A percentile compares a stretch with the other conserved stretches of the same genome.
Conservation (phyloP, 1,140 invertebrate genomes). For the Diorhabda sublineata region DNA sequence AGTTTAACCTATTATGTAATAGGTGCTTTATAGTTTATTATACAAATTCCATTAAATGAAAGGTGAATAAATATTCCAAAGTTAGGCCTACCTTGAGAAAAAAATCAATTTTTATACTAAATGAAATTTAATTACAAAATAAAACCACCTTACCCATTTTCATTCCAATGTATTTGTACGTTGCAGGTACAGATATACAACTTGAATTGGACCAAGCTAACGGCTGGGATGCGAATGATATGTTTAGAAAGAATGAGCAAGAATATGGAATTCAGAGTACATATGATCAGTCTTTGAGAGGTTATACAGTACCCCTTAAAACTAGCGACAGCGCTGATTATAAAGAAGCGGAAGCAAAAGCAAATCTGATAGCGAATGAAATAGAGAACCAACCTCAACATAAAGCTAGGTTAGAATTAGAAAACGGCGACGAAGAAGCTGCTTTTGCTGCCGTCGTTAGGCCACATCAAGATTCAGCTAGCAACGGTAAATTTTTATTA, state of each 20-base stretch:
- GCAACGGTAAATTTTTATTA: slow-evolving; percentile 20
- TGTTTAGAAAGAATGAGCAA: slow-evolving; percentile 91
- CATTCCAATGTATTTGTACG: too few relatives aligned
- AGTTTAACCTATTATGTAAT: too few relatives aligned
- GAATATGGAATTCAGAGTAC: slow-evolving; percentile 69
- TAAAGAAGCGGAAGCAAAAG: slow-evolving; percentile 75
- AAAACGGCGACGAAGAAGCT: slow-evolving; percentile 90
- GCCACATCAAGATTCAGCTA: slow-evolving; percentile 36
- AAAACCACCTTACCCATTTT: too few relatives aligned
- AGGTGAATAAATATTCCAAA: too few relatives aligned
- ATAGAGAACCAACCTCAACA: slow-evolving; percentile 82
- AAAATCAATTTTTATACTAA: too few relatives aligned
- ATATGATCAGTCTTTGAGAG: slow-evolving; percentile 83
- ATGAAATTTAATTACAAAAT: too few relatives aligned
- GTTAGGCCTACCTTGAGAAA: too few relatives aligned
- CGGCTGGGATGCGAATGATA: slow-evolving; percentile 92
- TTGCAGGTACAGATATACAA: slow-evolving; percentile 49
- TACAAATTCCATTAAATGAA: too few relatives aligned
- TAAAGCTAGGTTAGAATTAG: slow-evolving; percentile 74
- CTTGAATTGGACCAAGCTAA: slow-evolving; percentile 71
- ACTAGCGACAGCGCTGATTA: slow-evolving; percentile 82
- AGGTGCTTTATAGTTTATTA: too few relatives aligned
- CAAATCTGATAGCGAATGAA: slow-evolving; percentile 81
- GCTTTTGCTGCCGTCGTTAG: slow-evolving; percentile 71
- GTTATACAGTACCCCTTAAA: slow-evolving; percentile 84